Evolutionary conservation across 2,797 vertebrate genomes (phyloP).

Genomic region (Sebastes oblongus): DNA sequence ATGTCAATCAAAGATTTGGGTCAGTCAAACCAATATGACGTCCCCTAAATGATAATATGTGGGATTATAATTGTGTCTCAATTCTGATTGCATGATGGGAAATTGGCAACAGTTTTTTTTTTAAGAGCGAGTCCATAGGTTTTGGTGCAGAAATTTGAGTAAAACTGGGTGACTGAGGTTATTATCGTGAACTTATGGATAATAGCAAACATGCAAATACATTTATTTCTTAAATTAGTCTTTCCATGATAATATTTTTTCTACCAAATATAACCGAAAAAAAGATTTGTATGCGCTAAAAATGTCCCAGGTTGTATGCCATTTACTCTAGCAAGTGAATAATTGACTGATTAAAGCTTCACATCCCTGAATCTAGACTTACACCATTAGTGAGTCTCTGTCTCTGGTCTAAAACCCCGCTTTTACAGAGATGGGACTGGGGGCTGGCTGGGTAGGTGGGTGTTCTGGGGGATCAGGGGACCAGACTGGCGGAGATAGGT

Average conservation of each 20-base stretch:
- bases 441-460: constrained; percentile 25
- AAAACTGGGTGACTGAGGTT: not conserved
- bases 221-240: not conserved
- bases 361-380: constrained; percentile 6
- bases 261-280: not conserved
- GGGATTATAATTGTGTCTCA: not conserved
- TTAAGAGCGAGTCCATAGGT: not conserved
- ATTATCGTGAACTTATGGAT: not conserved
- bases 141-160: not conserved
- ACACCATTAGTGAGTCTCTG: not conserved
- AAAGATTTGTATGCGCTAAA: not conserved
- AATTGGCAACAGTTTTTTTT: not conserved
- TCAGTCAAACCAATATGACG: not conserved
- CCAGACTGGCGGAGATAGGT: constrained; percentile 57
- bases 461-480: constrained; percentile 51
- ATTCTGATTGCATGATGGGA: not conserved
- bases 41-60: not conserved
- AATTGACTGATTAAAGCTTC: not conserved
- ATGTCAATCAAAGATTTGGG: not conserved
- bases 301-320: not conserved
- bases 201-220: not conserved
- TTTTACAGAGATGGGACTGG: not conserved
- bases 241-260: not conserved
- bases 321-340: not conserved
- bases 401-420: constrained; percentile 3